Evolutionary conservation across 1,140 invertebrate species (phyloP).

Genomic region (Lanistes nyassanus): DNA sequence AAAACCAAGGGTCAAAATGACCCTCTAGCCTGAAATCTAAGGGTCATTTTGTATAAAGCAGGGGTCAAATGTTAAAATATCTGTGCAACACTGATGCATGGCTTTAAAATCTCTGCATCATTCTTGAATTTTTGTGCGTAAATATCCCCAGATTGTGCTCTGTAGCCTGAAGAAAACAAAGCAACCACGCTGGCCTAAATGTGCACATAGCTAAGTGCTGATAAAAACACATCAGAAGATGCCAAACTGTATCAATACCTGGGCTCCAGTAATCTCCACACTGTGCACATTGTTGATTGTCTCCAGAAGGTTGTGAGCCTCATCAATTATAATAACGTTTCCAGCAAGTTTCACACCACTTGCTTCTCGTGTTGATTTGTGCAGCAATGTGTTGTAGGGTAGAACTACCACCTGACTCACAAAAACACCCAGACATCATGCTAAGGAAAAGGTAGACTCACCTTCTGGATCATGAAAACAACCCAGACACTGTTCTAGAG

Average conservation of each 20-base stretch:
- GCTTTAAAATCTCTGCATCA: too few relatives aligned
- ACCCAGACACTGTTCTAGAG: neutral
- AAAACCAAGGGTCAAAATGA: too few relatives aligned
- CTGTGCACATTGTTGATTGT: slow-evolving; percentile 89
- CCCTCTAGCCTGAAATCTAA: too few relatives aligned
- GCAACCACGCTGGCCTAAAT: too few relatives aligned
- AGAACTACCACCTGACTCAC: slow-evolving; percentile 64
- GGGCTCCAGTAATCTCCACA: slow-evolving; percentile 75
- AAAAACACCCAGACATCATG: neutral
- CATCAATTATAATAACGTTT: slow-evolving; percentile 93
- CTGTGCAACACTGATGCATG: too few relatives aligned
- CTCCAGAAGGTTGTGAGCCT: slow-evolving; percentile 96
- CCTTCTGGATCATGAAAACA: neutral
- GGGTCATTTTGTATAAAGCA: too few relatives aligned
- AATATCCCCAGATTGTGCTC: too few relatives aligned
- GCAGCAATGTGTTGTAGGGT: slow-evolving; percentile 78
- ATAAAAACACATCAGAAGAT: too few relatives aligned
- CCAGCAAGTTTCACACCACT: slow-evolving; percentile 85
- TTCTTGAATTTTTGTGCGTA: too few relatives aligned
- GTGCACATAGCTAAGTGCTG: too few relatives aligned
- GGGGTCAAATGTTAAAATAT: too few relatives aligned
- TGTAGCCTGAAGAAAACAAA: too few relatives aligned
- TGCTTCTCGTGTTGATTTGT: slow-evolving; percentile 84
- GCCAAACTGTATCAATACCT: slow-evolving; percentile 61
- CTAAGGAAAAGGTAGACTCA: neutral